phyloP scores from a whole-genome alignment of 2,113 vertebrate genomes.

The Machaerirhynchus nigripectus region DNA sequence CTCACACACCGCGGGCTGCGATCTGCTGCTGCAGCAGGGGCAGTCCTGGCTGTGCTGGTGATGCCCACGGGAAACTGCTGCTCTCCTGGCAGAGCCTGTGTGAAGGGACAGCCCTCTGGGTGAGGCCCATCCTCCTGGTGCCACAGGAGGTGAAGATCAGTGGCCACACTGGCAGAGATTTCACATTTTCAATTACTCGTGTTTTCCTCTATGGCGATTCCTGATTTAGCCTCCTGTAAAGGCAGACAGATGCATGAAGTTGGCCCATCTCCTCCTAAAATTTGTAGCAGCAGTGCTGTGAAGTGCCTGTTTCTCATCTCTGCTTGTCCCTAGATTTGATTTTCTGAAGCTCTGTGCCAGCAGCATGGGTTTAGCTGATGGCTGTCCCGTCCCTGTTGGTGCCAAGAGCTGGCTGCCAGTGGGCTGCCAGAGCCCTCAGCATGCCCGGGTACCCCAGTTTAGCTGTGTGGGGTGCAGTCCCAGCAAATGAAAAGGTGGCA shows the following conservation, averaged over 20 bases:
- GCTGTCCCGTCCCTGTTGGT: neutral
- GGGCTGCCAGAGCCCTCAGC: rapidly evolving
- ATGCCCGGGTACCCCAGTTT: rapidly evolving
- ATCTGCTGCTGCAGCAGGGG: neutral
- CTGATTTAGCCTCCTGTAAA: neutral
- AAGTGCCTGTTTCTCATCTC: neutral
- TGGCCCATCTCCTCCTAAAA: neutral
- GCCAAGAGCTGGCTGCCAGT: neutral
- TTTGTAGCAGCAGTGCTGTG: neutral
- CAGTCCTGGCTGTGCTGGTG: neutral
- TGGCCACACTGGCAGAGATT: neutral
- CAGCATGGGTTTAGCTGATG: neutral
- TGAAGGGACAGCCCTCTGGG: neutral
- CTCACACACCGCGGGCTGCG: rapidly evolving
- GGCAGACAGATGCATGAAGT: neutral
- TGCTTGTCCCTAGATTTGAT: neutral
- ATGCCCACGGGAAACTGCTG: neutral
- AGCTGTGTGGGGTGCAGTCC: neutral
- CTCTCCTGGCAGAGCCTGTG: neutral
- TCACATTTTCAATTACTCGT: neutral
- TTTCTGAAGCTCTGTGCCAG: neutral
- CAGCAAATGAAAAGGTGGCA: neutral
- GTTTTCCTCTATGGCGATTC: neutral
- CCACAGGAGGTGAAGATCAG: neutral
- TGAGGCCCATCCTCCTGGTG: rapidly evolving